phyloP scores from a whole-genome alignment of 2,113 vertebrate species.

The Chroicocephalus ridibundus region DNA sequence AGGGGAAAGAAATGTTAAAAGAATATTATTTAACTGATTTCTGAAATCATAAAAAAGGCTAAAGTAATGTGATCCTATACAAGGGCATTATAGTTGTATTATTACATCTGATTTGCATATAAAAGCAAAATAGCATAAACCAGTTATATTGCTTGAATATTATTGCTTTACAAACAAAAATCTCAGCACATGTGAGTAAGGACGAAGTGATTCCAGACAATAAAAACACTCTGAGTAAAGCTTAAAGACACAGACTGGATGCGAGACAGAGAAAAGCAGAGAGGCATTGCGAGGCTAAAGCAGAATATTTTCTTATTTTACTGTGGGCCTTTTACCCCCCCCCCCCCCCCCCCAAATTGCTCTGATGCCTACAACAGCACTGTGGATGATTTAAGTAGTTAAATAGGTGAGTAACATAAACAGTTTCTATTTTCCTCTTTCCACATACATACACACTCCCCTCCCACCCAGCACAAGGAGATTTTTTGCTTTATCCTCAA shows the following conservation, averaged over 20 bases:
- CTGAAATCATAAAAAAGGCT: background rate
- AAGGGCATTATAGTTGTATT: background rate
- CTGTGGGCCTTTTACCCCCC: background rate
- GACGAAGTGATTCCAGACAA: background rate
- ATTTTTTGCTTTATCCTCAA: background rate
- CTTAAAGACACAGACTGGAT: background rate
- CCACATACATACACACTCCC: background rate
- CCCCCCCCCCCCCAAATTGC: background rate
- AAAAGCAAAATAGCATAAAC: background rate
- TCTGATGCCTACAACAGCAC: background rate
- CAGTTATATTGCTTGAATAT: background rate
- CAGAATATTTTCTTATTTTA: background rate
- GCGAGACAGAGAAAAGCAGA: background rate
- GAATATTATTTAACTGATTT: background rate
- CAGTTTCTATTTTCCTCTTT: background rate
- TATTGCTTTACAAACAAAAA: background rate
- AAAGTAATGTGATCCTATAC: background rate
- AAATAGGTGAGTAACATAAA: background rate
- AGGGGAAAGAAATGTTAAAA: background rate
- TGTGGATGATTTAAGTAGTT: background rate
- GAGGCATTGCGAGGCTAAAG: background rate
- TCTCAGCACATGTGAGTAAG: background rate
- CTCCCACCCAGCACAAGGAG: too few relatives aligned
- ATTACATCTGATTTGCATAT: background rate
- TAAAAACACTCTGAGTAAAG: background rate